Evolutionary conservation across 2,797 vertebrate species (phyloP), one percentile per base, ranked within the genome.

Genomic region (Microtus californicus): DNA sequence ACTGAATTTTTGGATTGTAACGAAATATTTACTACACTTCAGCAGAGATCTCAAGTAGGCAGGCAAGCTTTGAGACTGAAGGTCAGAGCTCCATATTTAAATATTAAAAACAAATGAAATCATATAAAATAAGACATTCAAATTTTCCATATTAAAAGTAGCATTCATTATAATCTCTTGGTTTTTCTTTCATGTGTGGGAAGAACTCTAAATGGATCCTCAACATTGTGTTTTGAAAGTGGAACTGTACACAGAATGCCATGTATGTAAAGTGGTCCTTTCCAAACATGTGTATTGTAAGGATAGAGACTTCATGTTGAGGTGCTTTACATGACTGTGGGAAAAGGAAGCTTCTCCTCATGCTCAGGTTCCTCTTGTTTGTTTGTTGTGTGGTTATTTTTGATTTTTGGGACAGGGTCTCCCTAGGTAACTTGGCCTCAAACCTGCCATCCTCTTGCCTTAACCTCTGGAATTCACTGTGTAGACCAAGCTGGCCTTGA

Each of bases 291-390:
- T 77, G 89, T 80, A 77, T 91, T 92, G 85, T 93, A 80, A 82
- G 34, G 27, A 61, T 87, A 27, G 73, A 23, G 21, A 90, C 10
- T 88, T 95, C 37, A 90, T 85, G 79, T 93, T 92, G 83, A 94
- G 67, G 59, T 95, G n/a, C 19, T 12, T 94, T 94, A 77, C 40
- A 73, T 95, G 76, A 87, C 15, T 61, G 59, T 77, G 8, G n/a
- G 6, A 27, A 82, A 87, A 96, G 37, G 12, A 89, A 89, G 12
- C 4, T 92, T 91, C 31, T 91, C 31, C 1, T 97, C 74, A 91
- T 5, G 43, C 40, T 80, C 51, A 76, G 54, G 5, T 27, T 67
- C 31, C 11, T 45, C 43, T 80, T 81, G 21, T 59, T 80, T 29
- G 7, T 40, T 29, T 21, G 19, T 56, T 56, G 54, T 54, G 4